phyloP scores from a whole-genome alignment of 1,140 invertebrate genomes.

The Sycobia sp. region DNA sequence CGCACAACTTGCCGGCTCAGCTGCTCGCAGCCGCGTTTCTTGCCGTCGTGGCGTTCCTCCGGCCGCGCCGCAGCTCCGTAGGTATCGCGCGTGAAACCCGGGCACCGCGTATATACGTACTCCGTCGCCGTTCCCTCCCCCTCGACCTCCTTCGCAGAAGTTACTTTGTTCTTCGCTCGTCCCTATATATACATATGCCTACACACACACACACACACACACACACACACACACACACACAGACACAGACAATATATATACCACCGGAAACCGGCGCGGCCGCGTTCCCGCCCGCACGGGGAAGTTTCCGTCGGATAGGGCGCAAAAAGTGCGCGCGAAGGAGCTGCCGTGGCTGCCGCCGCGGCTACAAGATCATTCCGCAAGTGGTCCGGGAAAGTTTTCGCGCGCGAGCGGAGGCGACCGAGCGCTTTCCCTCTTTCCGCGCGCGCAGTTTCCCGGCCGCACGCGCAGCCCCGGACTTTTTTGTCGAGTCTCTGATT shows the following conservation, averaged over 20 bases:
- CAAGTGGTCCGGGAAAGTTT: constrained; percentile 2
- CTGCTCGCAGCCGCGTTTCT: constrained; percentile 51
- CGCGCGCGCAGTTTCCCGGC: constrained; percentile 6
- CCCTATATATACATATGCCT: constrained; percentile 38
- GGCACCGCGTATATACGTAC: not conserved
- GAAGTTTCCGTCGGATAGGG: constrained; percentile 33
- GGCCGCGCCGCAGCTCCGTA: not conserved
- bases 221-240: too few relatives aligned
- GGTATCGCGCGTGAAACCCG: too few relatives aligned
- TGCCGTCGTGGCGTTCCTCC: constrained; percentile 35
- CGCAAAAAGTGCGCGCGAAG: constrained; percentile 15
- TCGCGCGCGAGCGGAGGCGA: not conserved
- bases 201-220: too few relatives aligned
- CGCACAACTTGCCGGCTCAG: constrained; percentile 39
- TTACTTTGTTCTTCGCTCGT: too few relatives aligned
- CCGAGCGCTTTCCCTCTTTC: constrained; percentile 12
- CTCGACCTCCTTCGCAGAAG: constrained; percentile 2
- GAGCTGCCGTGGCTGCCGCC: not conserved
- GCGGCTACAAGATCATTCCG: constrained; percentile 12
- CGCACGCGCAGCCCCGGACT: not conserved
- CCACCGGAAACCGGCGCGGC: too few relatives aligned
- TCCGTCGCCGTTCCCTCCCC: not conserved
- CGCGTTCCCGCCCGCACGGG: too few relatives aligned
- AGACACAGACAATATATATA: too few relatives aligned
- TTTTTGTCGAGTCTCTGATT: constrained; percentile 33